Conservation (phyloP, 2,797 vertebrate species). For the Thaleichthys pacificus region DNA sequence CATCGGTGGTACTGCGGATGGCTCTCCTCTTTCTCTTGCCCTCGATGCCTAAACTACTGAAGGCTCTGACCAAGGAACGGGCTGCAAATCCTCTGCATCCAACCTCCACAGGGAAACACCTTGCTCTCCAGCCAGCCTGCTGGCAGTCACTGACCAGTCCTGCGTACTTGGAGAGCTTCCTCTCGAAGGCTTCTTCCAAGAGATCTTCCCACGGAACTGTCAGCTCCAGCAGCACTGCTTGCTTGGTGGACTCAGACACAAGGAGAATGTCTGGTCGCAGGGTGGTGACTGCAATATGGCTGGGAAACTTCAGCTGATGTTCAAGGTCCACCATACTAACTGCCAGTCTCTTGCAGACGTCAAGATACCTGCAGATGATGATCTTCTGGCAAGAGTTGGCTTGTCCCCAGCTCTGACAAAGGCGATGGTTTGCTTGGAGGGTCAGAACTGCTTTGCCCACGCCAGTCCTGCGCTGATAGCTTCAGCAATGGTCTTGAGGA, state of each 20-base stretch:
- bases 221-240: neutral
- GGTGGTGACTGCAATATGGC: slow-evolving; percentile 2
- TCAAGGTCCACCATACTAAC: slow-evolving; percentile 1
- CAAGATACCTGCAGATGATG: neutral
- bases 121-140: neutral
- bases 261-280: slow-evolving; percentile 9
- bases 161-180: neutral
- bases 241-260: neutral
- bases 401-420: slow-evolving; percentile 7
- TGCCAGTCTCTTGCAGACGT: neutral
- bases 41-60: neutral
- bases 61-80: neutral
- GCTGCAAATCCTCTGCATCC: neutral
- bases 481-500: neutral
- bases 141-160: neutral
- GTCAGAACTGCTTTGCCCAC: neutral
- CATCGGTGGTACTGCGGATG: neutral
- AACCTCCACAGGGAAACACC: neutral
- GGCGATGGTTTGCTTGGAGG: neutral
- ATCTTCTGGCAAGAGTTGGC: neutral
- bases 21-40: neutral
- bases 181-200: neutral
- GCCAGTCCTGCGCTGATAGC: neutral
- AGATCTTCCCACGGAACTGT: neutral
- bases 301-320: neutral